Percentiles rank a stretch among this genome's conserved stretches.
These are phyloP conservation scores for Lutjanus campechanus DNA, from an alignment of 2,797 vertebrate genomes.

Conservation along the genomic window DNA sequence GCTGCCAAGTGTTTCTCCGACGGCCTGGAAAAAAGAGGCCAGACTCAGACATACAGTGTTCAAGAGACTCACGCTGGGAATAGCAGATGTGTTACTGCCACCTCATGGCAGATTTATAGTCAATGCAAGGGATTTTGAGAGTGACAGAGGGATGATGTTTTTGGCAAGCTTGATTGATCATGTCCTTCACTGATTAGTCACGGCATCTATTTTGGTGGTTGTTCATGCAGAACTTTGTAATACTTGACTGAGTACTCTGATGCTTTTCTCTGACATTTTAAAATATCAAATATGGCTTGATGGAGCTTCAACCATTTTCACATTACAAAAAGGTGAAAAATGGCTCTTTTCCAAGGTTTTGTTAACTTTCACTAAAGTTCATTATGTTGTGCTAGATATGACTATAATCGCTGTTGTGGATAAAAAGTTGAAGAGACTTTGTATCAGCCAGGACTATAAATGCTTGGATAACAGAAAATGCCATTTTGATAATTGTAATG, in stretches of 20 bases:
- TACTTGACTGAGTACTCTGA: not conserved
- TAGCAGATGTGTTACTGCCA: constrained; percentile 88
- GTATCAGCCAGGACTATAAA: not conserved
- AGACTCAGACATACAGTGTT: constrained; percentile 88
- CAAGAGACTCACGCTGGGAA: constrained; percentile 89
- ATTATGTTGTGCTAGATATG: not conserved
- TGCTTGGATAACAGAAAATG: constrained; percentile 16
- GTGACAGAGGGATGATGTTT: not conserved
- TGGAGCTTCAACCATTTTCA: not conserved
- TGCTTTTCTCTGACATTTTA: not conserved
- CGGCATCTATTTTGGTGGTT: too few species aligned
- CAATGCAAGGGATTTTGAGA: constrained; percentile 56
- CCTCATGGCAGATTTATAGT: constrained; percentile 89
- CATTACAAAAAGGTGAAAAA: not conserved
- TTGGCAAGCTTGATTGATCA: constrained; percentile 6
- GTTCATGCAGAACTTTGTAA: not conserved
- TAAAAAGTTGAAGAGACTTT: not conserved
- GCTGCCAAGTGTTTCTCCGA: constrained; percentile 87
- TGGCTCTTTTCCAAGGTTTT: not conserved
- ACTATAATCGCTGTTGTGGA: not conserved
- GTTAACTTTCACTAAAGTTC: not conserved
- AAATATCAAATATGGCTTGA: not conserved
- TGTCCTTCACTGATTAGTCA: constrained; percentile 18
- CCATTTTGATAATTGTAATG: constrained; percentile 25
- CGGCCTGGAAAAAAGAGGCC: constrained; percentile 88